Evolutionary conservation across 2,113 vertebrate genomes (phyloP), one percentile per base, ranked within the genome.

Genomic region (Tympanuchus pallidicinctus): DNA sequence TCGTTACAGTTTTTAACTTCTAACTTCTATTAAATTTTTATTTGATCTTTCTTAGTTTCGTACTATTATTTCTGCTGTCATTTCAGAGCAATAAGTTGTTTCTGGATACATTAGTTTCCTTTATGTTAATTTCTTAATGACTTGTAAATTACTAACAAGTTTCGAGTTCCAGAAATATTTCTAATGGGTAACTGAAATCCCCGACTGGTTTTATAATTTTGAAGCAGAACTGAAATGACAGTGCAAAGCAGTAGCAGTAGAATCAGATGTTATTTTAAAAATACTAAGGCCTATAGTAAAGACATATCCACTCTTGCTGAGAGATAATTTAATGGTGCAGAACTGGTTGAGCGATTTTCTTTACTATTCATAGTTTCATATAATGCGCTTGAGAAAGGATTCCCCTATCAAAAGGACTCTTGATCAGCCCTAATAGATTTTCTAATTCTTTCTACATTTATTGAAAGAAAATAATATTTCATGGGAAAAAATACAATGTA

Each of bases 41-140:
- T 2, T 8, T 48, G 65, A 71, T 42, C 42, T 40, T 3, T 0
- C 6, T n/a, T 25, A 52, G 24, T n/a, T 38, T 17, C 1, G 1
- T 65, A 18, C 2, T 52, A 34, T 34, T 45, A 14, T 34, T 88
- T 79, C 36, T 60, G 12, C 21, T n/a, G 24, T 40, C 4, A 77
- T 64, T 92, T 82, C 36, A 61, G 66, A 72, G 19, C 5, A 42
- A 69, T 78, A 73, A 16, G 11, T 56, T 0, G 15, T 82, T 89
- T 94, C 30, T 38, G 85, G 13, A 21, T 59, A 59, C 18, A 30
- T 36, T 34, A 36, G 6, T 4, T 75, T 66, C 22, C 14, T 66
- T 75, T 56, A 34, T 28, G 30, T 20, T 54, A 60, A 34, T 65
- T 57, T 28, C 64, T 72, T 72, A 45, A 54, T 28, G 57, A 64